A percentile compares a stretch with the other conserved stretches of the same genome.
These are phyloP conservation scores for Conger conger DNA, from an alignment of 2,113 vertebrate species.

Conservation along the genomic window DNA sequence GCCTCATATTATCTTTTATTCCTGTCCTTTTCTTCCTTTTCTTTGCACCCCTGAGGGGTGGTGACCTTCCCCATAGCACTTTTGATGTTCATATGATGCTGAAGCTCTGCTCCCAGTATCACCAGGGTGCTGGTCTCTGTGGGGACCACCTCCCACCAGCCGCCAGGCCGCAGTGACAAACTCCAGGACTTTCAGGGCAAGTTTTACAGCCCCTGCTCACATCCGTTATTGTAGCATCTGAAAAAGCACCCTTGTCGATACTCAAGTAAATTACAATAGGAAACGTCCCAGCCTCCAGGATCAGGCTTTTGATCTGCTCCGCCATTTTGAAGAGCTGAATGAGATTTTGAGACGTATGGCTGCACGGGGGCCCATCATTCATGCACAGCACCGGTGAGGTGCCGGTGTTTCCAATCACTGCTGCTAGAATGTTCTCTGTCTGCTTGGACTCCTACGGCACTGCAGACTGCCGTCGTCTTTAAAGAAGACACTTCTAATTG, in stretches of 20 bases:
- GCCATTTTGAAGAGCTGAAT: slow-evolving; percentile 38
- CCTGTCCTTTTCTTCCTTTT: slow-evolving; percentile 29
- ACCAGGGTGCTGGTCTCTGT: slow-evolving; percentile 34
- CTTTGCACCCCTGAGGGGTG: slow-evolving; percentile 58
- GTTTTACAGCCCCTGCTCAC: slow-evolving; percentile 44
- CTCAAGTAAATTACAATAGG: slow-evolving; percentile 53
- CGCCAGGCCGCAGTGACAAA: slow-evolving; percentile 24
- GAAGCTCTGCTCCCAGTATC: slow-evolving; percentile 51
- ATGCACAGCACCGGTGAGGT: slow-evolving; percentile 42
- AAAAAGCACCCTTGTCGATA: slow-evolving; percentile 44
- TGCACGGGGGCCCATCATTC: slow-evolving; percentile 52
- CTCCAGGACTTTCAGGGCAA: slow-evolving; percentile 33
- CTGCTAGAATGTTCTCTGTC: neutral
- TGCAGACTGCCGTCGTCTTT: neutral
- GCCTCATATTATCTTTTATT: slow-evolving; percentile 46
- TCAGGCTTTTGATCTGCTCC: slow-evolving; percentile 23
- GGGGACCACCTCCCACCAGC: slow-evolving; percentile 30
- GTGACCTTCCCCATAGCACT: slow-evolving; percentile 50
- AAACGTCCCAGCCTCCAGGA: slow-evolving; percentile 46
- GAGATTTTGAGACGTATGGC: slow-evolving; percentile 44
- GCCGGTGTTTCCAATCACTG: neutral
- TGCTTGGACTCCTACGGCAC: neutral
- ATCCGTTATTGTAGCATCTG: slow-evolving; percentile 50
- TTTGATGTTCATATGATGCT: slow-evolving; percentile 62
- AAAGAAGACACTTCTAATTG: neutral